A percentile compares a stretch with the other conserved stretches of the same genome.
phyloP scores from a whole-genome alignment of 2,888 invertebrate genomes.

The Alitta virens region DNA sequence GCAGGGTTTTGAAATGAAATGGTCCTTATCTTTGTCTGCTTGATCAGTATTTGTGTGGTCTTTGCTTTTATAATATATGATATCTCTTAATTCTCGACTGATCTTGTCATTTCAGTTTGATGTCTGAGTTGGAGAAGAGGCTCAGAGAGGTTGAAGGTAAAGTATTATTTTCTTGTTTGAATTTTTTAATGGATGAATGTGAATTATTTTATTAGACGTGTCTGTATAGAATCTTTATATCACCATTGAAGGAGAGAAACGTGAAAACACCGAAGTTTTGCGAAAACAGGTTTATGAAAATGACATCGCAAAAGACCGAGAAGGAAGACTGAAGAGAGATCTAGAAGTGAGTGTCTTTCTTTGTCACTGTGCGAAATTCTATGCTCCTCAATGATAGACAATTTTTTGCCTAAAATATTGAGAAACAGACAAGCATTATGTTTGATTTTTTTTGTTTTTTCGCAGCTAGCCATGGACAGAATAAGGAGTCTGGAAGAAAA shows the following conservation, averaged over 20 bases:
- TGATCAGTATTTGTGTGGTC: no score
- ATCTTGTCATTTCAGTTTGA: slow-evolving; percentile 32
- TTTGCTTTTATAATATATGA: no score
- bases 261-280: slow-evolving; percentile 38
- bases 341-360: slow-evolving; percentile 35
- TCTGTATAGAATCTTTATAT: neutral
- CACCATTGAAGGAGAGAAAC: slow-evolving; percentile 36
- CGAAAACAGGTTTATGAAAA: slow-evolving; percentile 41
- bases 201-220: neutral
- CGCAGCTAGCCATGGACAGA: slow-evolving; percentile 24
- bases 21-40: no score
- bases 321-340: slow-evolving; percentile 43
- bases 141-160: slow-evolving; percentile 43
- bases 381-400: neutral
- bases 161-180: neutral
- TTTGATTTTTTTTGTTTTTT: slow-evolving; percentile 1
- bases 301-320: slow-evolving; percentile 44
- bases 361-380: no score
- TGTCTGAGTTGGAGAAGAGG: slow-evolving; percentile 41
- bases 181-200: neutral
- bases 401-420: neutral
- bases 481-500: slow-evolving; percentile 44
- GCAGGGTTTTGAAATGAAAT: no score
- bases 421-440: no score
- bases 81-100: neutral